phyloP scores from a whole-genome alignment of 2,113 vertebrate species.

The Campylorhamphus procurvoides region DNA sequence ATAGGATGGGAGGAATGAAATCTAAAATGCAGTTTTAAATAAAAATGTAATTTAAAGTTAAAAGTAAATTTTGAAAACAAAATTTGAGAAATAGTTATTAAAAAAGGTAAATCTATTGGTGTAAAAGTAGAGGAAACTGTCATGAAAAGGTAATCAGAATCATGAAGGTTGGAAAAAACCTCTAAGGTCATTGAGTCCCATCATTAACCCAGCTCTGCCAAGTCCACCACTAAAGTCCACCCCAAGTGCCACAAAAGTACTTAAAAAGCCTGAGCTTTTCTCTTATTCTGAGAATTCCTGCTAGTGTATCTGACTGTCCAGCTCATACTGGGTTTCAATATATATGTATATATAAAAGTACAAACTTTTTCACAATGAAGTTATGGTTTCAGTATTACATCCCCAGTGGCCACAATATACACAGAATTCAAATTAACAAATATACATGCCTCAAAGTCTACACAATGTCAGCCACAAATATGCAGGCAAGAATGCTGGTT shows the following conservation, averaged over 20 bases:
- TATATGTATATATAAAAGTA: neutral
- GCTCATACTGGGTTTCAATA: neutral
- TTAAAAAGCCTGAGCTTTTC: neutral
- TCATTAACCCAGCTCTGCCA: neutral
- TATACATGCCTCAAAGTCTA: constrained; percentile 32
- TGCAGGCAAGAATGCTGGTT: constrained; percentile 27
- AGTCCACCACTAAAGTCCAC: neutral
- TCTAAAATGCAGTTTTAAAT: neutral
- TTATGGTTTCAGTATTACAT: constrained; percentile 9
- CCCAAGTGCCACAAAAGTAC: neutral
- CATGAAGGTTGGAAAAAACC: neutral
- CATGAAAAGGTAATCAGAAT: neutral
- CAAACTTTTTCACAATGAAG: constrained; percentile 8
- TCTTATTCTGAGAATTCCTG: neutral
- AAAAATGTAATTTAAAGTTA: neutral
- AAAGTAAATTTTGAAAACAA: neutral
- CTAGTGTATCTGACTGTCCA: neutral
- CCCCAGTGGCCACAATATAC: constrained; percentile 57
- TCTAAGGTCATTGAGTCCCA: neutral
- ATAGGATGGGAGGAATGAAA: neutral
- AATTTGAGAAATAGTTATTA: neutral
- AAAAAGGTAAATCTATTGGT: neutral
- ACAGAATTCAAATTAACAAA: constrained; percentile 59
- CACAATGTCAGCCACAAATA: constrained; percentile 61
- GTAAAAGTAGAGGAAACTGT: neutral